Evolutionary conservation across 1,140 invertebrate species (phyloP), one percentile per base, ranked within the genome.

Genomic region (Euschistus heros): DNA sequence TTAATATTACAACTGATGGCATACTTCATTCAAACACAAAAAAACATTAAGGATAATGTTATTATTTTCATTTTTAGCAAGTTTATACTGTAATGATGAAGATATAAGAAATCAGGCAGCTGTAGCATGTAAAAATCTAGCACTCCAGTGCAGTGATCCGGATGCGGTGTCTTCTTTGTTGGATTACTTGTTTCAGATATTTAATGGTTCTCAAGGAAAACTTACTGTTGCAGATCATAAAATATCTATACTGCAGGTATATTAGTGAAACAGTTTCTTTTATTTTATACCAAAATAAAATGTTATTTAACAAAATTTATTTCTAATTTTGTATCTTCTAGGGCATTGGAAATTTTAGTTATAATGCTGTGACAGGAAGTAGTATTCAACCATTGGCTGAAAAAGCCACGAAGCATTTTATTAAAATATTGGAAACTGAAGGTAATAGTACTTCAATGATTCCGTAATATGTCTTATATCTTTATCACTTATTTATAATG

Each of bases 121-220:
- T 18, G 75, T 79, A 62, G 87, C 88, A 10, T 84, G 87, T 62
- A 81, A 82, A 69, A 77, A 80, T 66, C 75, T 97, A 17, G 83
- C 88, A 2, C 71, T 79, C 42, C 86, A 91, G 71, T 92, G 89
- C 73, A 86, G 82, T 47, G 83, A 88, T 67, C 74, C 79, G 14
- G 77, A 78, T 17, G 81, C 86, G 2, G 77, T 95, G 17, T 82
- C 84, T 69, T 79, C 79, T 54, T 72, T 96, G 22, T 72, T 94
- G 0, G 79, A 83, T 44, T 83, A 87, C 63, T 78, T 90, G 30
- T 94, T 96, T 78, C 84, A 80, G 4, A 84, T 94, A 7, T 86
- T 94, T 70, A 85, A 93, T 78, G 93, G 94, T 42, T 88, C 89
- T 8, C 87, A 94, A 75, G 94, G 93, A 4, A 98, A 97, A 75